Percentiles rank a stretch among this genome's conserved stretches.
Evolutionary conservation across 1,140 invertebrate genomes (phyloP).

Genomic region (Hestina assimilis): DNA sequence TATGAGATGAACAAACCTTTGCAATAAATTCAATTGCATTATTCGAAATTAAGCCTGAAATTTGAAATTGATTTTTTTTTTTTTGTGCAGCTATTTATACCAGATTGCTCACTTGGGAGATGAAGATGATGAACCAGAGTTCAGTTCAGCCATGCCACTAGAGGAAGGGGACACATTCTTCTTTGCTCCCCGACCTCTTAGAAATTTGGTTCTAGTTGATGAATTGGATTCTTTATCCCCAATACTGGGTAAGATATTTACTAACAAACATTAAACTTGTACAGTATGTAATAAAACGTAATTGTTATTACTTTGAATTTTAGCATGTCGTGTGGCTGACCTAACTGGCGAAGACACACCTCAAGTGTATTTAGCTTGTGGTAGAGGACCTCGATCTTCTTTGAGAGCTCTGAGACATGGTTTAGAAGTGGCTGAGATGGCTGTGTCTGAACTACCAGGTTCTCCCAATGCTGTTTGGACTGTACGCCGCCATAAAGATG

Average conservation of each 20-base stretch:
- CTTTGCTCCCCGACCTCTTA: slow-evolving; percentile 95
- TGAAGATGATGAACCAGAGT: slow-evolving; percentile 99
- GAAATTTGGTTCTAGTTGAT: slow-evolving; percentile 98
- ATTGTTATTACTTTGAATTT: slow-evolving; percentile 15
- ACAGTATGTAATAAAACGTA: too few relatives aligned
- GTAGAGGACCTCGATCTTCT: slow-evolving; percentile 95
- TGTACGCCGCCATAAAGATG: slow-evolving; percentile 96
- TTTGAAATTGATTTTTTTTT: slow-evolving; percentile 1
- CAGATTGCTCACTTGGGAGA: slow-evolving; percentile 99
- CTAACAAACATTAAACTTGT: not conserved
- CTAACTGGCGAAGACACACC: slow-evolving; percentile 98
- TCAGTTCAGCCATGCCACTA: slow-evolving; percentile 98
- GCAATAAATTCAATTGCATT: not conserved
- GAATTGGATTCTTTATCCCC: slow-evolving; percentile 98
- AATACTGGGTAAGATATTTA: slow-evolving; percentile 87
- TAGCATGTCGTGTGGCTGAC: slow-evolving; percentile 84
- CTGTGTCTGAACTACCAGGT: slow-evolving; percentile 98
- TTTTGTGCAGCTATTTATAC: slow-evolving; percentile 91
- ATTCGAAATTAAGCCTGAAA: slow-evolving; percentile 8
- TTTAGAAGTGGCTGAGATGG: slow-evolving; percentile 99
- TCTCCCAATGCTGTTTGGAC: slow-evolving; percentile 99
- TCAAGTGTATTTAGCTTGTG: slow-evolving; percentile 97
- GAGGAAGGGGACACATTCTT: slow-evolving; percentile 99
- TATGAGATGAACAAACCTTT: slow-evolving; percentile 63
- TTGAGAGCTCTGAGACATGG: slow-evolving; percentile 96